A percentile compares a stretch with the other conserved stretches of the same genome.
Evolutionary conservation across 2,113 vertebrate species (phyloP).

Genomic region (Corvus moneduloides): DNA sequence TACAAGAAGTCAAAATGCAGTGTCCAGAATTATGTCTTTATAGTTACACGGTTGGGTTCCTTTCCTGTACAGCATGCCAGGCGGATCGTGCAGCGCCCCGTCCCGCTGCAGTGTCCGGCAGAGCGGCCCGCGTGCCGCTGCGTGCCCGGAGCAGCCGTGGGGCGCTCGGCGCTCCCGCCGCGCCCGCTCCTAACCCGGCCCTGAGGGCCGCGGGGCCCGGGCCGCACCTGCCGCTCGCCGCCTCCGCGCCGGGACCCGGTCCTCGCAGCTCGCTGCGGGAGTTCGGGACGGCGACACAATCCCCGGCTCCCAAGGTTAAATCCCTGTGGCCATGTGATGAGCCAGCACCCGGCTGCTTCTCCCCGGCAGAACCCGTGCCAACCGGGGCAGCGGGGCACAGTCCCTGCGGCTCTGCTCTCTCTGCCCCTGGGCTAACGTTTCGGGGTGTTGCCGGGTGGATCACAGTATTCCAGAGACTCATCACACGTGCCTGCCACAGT

Average conservation of each 20-base stretch:
- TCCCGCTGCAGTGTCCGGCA: background rate
- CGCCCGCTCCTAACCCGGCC: accelerated
- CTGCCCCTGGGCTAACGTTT: accelerated
- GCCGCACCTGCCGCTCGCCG: background rate
- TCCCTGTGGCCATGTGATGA: accelerated
- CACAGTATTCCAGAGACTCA: no score
- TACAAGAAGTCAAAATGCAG: background rate
- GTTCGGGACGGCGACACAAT: accelerated
- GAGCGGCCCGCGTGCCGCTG: accelerated
- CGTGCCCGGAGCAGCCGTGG: accelerated
- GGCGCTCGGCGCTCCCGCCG: accelerated
- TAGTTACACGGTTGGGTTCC: background rate
- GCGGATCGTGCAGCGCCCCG: accelerated
- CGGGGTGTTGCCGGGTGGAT: accelerated
- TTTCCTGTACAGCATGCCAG: background rate
- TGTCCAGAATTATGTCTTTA: background rate
- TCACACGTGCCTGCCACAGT: accelerated
- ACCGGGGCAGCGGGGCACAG: accelerated
- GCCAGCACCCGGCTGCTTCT: background rate
- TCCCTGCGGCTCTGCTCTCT: no score
- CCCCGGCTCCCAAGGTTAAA: accelerated
- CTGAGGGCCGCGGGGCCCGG: no score
- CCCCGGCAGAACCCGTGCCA: background rate
- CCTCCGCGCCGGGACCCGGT: accelerated
- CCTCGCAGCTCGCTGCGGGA: background rate